Percentiles rank a stretch among this genome's conserved stretches.
Evolutionary conservation across 2,888 invertebrate genomes (phyloP).

Genomic region (Metallyticus violacea): DNA sequence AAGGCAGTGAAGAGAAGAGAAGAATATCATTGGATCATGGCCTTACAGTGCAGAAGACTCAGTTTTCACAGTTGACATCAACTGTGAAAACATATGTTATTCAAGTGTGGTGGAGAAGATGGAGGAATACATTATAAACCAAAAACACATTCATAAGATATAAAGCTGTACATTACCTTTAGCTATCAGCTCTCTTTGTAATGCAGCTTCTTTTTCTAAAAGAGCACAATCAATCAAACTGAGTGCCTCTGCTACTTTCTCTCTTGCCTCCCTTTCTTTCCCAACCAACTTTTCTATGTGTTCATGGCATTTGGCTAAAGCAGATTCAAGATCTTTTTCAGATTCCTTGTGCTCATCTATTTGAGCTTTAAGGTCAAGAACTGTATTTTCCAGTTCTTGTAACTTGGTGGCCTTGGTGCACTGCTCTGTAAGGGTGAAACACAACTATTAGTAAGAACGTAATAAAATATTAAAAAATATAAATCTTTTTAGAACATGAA

Average conservation of each 20-base stretch:
- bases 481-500: too few species aligned
- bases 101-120: too few species aligned
- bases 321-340: conserved; percentile 16
- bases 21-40: too few species aligned
- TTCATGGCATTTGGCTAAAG: conserved; percentile 16
- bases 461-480: too few species aligned
- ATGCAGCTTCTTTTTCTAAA: conserved; percentile 15
- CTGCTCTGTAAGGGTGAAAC: neutral
- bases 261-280: conserved; percentile 14
- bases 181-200: conserved; percentile 3
- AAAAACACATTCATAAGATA: too few species aligned
- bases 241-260: conserved; percentile 25
- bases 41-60: too few species aligned
- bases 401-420: neutral
- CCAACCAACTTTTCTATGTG: neutral
- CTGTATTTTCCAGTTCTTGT: conserved; percentile 5
- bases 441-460: neutral
- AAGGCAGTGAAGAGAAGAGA: too few species aligned
- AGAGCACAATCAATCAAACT: conserved; percentile 20
- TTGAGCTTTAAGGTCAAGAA: neutral
- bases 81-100: too few species aligned
- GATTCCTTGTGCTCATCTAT: neutral
- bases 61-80: too few species aligned
- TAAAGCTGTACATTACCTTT: neutral
- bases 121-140: too few species aligned